Percentiles rank a stretch among this genome's conserved stretches.
Evolutionary conservation across 2,888 invertebrate genomes (phyloP).

Genomic region (Hypsopygia costalis): DNA sequence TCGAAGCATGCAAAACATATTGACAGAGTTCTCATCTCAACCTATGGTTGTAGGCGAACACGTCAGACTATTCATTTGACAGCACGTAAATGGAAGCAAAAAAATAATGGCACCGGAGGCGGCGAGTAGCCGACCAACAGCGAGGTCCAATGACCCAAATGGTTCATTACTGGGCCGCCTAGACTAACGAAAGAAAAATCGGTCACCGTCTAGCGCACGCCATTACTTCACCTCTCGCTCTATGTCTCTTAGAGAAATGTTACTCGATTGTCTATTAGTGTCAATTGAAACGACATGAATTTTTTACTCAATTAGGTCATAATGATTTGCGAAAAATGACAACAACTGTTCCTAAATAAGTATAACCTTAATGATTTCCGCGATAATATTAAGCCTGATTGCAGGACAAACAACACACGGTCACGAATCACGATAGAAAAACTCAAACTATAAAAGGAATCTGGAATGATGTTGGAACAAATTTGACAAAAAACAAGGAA

Average conservation of each 20-base stretch:
- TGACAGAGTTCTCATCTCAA: conserved; percentile 34
- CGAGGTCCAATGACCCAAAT: conserved; percentile 79
- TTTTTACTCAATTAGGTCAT: conserved; percentile 8
- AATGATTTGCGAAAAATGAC: background rate
- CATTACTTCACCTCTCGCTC: conserved; percentile 21
- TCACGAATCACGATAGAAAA: conserved; percentile 27
- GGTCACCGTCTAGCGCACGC: conserved; percentile 42
- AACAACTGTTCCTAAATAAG: background rate
- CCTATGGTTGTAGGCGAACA: conserved; percentile 44
- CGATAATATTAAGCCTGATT: background rate
- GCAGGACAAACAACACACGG: conserved; percentile 14
- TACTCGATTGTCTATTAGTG: conserved; percentile 30
- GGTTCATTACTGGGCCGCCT: conserved; percentile 65
- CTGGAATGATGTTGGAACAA: conserved; percentile 16
- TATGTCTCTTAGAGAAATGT: conserved; percentile 17
- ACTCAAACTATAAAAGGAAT: conserved; percentile 16
- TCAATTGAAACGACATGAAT: conserved; percentile 28
- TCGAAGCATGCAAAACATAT: conserved; percentile 24
- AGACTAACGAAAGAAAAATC: conserved; percentile 72
- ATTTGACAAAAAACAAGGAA: conserved; percentile 25
- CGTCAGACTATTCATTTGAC: conserved; percentile 55
- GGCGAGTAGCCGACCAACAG: conserved; percentile 59
- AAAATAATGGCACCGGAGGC: conserved; percentile 58
- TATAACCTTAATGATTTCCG: background rate
- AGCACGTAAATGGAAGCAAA: conserved; percentile 56